These are phyloP conservation scores for Hydrotaea diabolus DNA, from an alignment of 2,888 invertebrate genomes.

Conservation along the genomic window DNA sequence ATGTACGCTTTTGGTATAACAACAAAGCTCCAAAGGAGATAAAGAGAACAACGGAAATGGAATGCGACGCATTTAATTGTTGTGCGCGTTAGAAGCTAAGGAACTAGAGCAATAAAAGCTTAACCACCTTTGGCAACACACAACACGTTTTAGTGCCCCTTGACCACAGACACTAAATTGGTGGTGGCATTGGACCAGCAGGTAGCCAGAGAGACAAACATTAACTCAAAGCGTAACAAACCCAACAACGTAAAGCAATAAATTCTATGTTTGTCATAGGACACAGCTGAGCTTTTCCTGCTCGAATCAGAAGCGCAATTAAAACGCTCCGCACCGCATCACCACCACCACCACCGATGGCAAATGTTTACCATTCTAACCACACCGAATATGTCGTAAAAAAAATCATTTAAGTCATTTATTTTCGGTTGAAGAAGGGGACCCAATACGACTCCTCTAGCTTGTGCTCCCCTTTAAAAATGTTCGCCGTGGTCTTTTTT, in stretches of 20 bases:
- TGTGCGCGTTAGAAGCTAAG: background rate
- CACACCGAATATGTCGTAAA: background rate
- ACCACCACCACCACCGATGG: background rate
- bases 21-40: background rate
- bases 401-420: background rate
- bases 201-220: background rate
- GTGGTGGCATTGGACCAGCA: background rate
- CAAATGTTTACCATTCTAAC: background rate
- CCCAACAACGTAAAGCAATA: background rate
- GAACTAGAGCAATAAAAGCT: background rate
- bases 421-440: background rate
- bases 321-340: background rate
- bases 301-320: background rate
- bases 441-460: background rate
- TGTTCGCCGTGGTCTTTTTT: background rate
- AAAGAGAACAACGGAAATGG: background rate
- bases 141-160: background rate
- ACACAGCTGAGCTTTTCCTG: constrained; percentile 1
- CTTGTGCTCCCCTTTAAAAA: background rate
- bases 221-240: background rate
- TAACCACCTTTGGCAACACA: no score
- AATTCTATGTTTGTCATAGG: constrained; percentile 3
- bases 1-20: background rate
- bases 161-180: constrained; percentile 17
- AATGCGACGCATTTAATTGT: constrained; percentile 18